Base-by-base conservation (phyloP, 2,113 vertebrate genomes). In the Cygnus atratus region DNA sequence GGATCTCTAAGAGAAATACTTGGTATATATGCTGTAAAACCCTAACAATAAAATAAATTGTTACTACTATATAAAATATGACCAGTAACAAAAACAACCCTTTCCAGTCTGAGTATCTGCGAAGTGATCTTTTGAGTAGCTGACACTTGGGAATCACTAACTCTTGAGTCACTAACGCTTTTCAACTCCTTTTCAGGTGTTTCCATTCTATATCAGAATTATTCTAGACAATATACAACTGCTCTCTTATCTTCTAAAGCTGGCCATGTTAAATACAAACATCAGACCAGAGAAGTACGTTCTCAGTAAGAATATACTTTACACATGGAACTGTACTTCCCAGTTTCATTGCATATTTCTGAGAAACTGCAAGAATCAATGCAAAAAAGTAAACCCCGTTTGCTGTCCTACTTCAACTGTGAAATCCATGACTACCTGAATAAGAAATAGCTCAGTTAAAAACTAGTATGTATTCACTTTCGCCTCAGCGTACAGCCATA, bases 31-130 rank as follows among this genome's bases (percentile, higher is more conserved):
- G 44, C 13, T 66, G 31, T 11, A 79, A 84, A 88, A 59, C 19
- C 35, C 39, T 62, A 75, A 25, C 29, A 88, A n/a, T 41, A 81
- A 44, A 81, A 77, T 25, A 29, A 63, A 52, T 35, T 44, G 29
- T 92, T 65, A 66, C 28, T 85, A 22, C 39, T 78, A 57, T 10
- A 9, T 52, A 43, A 77, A 59, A 94, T 22, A 20, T 25, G 8
- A 43, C 9, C 26, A 77, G 11, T 39, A 86, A 79, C 73, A 85
- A 85, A 94, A 80, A 1, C 50, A 74, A 65, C 6, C 85, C 39
- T 52, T 39, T 70, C 0, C 0, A 67, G 65, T 10, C 14, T 0
- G 0, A 76, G 24, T 22, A 11, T 39, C 74, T 87, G 29, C 10
- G 8, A 67, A 83, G 28, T 54, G 14, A 2, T 76, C 37, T 31